phyloP scores from a whole-genome alignment of 2,888 invertebrate genomes.

The Mechanitis messenoides region DNA sequence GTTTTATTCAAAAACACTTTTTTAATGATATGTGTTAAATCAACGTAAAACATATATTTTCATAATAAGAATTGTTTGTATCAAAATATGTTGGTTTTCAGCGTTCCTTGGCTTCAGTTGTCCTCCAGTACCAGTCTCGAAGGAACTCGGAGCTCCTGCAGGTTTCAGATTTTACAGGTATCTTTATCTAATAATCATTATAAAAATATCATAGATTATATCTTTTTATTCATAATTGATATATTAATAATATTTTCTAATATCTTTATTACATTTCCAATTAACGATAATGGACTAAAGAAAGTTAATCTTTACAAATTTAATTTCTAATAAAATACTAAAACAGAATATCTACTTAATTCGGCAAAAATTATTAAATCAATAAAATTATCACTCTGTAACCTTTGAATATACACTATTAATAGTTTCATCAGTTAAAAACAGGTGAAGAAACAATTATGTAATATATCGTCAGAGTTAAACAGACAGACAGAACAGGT shows the following conservation, averaged over 20 bases:
- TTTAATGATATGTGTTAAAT: too few species aligned
- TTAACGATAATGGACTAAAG: too few species aligned
- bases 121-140: constrained; percentile 75
- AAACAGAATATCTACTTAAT: too few species aligned
- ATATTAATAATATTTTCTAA: too few species aligned
- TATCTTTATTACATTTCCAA: too few species aligned
- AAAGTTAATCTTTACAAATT: too few species aligned
- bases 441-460: neutral
- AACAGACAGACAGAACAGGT: constrained; percentile 48
- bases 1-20: too few species aligned
- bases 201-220: too few species aligned
- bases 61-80: neutral
- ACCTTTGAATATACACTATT: neutral
- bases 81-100: constrained; percentile 46
- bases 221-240: too few species aligned
- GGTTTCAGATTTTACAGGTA: constrained; percentile 70
- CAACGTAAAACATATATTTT: too few species aligned
- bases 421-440: neutral
- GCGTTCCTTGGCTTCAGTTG: constrained; percentile 88
- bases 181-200: constrained; percentile 7
- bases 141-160: constrained; percentile 61
- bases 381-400: constrained; percentile 23
- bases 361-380: neutral
- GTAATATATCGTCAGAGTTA: constrained; percentile 32
- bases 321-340: too few species aligned